Base-by-base conservation (phyloP, 1,140 invertebrate species). In the Pogonomyrmex barbatus region DNA sequence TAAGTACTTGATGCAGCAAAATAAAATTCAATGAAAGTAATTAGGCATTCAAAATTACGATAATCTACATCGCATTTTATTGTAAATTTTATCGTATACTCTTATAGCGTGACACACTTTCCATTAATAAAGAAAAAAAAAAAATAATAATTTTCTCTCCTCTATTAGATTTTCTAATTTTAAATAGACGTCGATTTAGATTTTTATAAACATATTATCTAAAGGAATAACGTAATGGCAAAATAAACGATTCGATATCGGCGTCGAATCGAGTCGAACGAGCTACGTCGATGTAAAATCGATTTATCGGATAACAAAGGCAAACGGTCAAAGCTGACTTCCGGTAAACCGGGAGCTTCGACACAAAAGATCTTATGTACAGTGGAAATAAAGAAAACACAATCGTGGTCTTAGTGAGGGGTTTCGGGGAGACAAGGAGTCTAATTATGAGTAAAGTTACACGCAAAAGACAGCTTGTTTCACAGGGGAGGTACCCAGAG, bases 401-500 rank as follows among this genome's bases (percentile, higher is more conserved):
- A 75, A 87, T 67, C n/a, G 71, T 85, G 45, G 45, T 78, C 14
- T 4, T 60, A 47, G 81, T 90, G 83, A 84, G 65, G 86, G 88
- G 82, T 86, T 68, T 89, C 68, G 85, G 88, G 90, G 86, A 87
- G 88, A 88, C 81, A 90, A 90, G 67, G 90, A 91, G 87, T 65
- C 68, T 79, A 88, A 88, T 81, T 81, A 81, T 89, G 75, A 85
- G 52, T 54, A 82, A 24, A 86, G 24, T 84, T 79, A 79, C 36
- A 84, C 65, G 70, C 42, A 78, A 78, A 91, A 85, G 76, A 91
- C 88, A 91, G 63, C n/a, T 89, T 82, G 50, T 89, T 86, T 88
- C 42, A 84, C n/a, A 85, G 70, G 71, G 70, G 33, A 73, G 90
- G 89, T 95, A 95, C 94, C 94, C 94, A 95, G 94, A 95, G 95